phyloP scores from a whole-genome alignment of 1,140 invertebrate species.

The Tigriopus japonicus region DNA sequence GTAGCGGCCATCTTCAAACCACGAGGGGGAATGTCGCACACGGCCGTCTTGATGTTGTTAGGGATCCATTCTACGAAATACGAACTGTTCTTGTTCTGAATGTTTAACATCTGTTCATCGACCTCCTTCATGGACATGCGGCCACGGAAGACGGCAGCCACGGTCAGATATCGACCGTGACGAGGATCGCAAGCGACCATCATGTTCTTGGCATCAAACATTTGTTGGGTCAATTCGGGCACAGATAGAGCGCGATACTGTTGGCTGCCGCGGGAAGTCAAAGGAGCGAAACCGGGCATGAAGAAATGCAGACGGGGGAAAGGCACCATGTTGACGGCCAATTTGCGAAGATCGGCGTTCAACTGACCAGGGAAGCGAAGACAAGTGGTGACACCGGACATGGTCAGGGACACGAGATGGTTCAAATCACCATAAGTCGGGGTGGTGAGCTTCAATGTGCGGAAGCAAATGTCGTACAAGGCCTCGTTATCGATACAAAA shows the following conservation, averaged over 20 bases:
- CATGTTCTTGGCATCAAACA: constrained; percentile 53
- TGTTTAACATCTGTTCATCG: constrained; percentile 41
- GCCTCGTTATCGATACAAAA: constrained; percentile 73
- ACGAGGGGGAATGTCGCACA: constrained; percentile 35
- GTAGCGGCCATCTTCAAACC: constrained; percentile 36
- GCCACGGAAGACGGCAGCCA: constrained; percentile 39
- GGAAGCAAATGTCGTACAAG: constrained; percentile 48
- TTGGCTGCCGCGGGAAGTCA: constrained; percentile 30
- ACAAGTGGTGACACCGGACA: constrained; percentile 37
- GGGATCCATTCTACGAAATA: constrained; percentile 52
- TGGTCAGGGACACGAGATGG: constrained; percentile 31
- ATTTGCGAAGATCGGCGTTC: constrained; percentile 26
- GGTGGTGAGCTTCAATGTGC: constrained; percentile 43
- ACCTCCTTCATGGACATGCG: constrained; percentile 38
- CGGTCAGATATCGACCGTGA: constrained; percentile 43
- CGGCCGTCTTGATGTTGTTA: constrained; percentile 44
- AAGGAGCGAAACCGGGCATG: constrained; percentile 27
- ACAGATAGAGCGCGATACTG: constrained; percentile 32
- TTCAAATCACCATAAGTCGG: constrained; percentile 34
- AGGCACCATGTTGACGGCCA: constrained; percentile 35
- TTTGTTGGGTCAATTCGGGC: constrained; percentile 37
- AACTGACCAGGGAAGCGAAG: constrained; percentile 23
- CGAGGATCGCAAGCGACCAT: constrained; percentile 52
- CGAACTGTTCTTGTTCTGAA: constrained; percentile 38
- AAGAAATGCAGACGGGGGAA: constrained; percentile 31